Percentiles rank a stretch among this genome's conserved stretches.
phyloP scores from a whole-genome alignment of 2,797 vertebrate species.

The Saxicola maurus region DNA sequence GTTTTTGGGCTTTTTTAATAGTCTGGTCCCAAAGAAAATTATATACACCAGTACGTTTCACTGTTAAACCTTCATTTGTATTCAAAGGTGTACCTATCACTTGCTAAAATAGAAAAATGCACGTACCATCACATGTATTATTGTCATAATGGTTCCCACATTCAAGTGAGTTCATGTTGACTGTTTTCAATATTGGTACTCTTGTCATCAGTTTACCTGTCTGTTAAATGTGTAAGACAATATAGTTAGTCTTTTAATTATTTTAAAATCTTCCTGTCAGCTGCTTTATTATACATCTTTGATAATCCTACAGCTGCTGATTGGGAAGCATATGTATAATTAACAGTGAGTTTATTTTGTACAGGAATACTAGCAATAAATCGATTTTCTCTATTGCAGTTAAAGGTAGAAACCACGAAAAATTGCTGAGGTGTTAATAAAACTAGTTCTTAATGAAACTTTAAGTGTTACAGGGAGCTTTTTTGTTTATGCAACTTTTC shows the following conservation, averaged over 20 bases:
- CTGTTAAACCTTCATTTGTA: not conserved
- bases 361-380: not conserved
- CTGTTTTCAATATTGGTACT: not conserved
- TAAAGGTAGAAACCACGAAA: not conserved
- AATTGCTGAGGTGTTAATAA: not conserved
- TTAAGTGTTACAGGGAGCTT: not conserved
- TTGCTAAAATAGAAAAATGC: not conserved
- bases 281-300: not conserved
- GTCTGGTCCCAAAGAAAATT: not conserved
- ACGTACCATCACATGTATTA: fast-evolving
- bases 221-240: not conserved
- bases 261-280: not conserved
- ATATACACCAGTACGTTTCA: not conserved
- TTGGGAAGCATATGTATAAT: not conserved
- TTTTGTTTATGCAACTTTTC: not conserved
- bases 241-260: not conserved
- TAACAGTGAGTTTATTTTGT: not conserved
- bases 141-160: not conserved
- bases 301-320: not conserved
- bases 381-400: not conserved
- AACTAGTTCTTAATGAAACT: not conserved
- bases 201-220: not conserved
- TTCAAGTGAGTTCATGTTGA: not conserved
- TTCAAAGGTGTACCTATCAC: not conserved
- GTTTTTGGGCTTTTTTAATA: not conserved